These are phyloP conservation scores for Spondyliosoma cantharus DNA, from an alignment of 2,797 vertebrate genomes.

Conservation along the genomic window DNA sequence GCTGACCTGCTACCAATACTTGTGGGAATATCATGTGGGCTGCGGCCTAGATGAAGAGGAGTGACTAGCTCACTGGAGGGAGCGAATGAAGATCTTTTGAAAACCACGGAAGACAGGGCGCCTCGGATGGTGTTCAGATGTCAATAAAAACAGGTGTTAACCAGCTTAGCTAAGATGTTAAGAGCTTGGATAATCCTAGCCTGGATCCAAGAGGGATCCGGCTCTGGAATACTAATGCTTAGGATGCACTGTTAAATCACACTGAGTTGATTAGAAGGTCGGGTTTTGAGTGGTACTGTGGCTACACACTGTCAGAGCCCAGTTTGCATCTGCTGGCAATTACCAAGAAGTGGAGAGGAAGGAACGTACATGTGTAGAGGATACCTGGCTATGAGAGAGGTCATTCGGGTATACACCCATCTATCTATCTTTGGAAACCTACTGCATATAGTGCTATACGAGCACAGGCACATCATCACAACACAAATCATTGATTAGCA, in stretches of 20 bases:
- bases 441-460: background rate
- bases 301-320: constrained; percentile 52
- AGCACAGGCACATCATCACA: constrained; percentile 3
- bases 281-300: constrained; percentile 48
- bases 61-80: constrained; percentile 42
- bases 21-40: constrained; percentile 60
- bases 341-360: constrained; percentile 40
- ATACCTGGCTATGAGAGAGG: background rate
- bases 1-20: constrained; percentile 37
- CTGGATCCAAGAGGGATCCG: constrained; percentile 76
- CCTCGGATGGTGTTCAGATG: constrained; percentile 75
- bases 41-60: constrained; percentile 44
- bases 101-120: constrained; percentile 60
- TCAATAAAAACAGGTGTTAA: constrained; percentile 89
- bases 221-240: constrained; percentile 82
- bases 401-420: background rate
- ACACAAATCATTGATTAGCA: background rate
- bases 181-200: constrained; percentile 83
- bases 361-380: constrained; percentile 16
- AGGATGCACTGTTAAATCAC: constrained; percentile 68
- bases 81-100: constrained; percentile 68
- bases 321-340: constrained; percentile 56
- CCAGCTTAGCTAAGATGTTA: constrained; percentile 85
- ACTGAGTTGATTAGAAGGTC: constrained; percentile 70
- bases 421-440: background rate